phyloP scores from a whole-genome alignment of 2,797 vertebrate genomes.

The Trichosurus vulpecula region DNA sequence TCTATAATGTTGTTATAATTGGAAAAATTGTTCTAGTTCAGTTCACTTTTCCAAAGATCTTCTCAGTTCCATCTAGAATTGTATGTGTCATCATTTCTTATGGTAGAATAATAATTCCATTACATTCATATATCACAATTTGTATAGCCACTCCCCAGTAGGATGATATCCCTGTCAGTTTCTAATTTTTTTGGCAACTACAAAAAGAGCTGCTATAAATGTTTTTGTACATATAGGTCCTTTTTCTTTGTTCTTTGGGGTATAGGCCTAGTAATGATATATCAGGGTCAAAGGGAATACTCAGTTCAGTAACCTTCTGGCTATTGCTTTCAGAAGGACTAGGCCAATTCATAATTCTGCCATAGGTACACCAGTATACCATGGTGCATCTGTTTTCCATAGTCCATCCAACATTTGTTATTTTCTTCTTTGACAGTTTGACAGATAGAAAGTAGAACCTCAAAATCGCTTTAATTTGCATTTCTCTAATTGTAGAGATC shows the following conservation, averaged over 20 bases:
- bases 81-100: neutral
- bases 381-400: neutral
- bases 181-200: neutral
- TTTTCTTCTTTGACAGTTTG: neutral
- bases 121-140: neutral
- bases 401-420: neutral
- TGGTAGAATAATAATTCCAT: neutral
- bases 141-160: neutral
- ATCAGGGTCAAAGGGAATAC: neutral
- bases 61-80: neutral
- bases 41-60: neutral
- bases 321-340: neutral
- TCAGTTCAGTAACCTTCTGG: neutral
- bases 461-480: neutral
- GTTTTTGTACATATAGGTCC: neutral
- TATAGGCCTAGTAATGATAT: neutral
- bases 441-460: neutral
- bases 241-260: neutral
- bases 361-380: neutral
- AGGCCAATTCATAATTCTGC: neutral
- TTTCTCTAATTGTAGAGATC: neutral
- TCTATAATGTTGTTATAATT: neutral
- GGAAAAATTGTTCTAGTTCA: neutral
- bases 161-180: neutral
- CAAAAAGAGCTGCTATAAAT: neutral